A percentile compares a stretch with the other conserved stretches of the same genome.
Evolutionary conservation across 2,113 vertebrate species (phyloP).

Genomic region (Lucifuga dentata): DNA sequence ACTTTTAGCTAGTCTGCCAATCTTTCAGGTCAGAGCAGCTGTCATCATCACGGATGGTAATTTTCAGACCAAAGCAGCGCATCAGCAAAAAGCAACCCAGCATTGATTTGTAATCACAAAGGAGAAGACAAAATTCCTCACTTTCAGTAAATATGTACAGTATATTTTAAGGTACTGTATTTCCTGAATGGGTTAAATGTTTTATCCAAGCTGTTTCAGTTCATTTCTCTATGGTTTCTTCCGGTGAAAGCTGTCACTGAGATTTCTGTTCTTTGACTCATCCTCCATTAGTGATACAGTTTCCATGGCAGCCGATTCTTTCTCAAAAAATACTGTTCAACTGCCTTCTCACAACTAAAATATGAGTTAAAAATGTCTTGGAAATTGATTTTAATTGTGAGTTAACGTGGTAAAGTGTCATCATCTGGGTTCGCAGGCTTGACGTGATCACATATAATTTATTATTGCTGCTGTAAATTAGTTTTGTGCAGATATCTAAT

Average conservation of each 20-base stretch:
- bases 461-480: neutral
- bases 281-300: conserved; percentile 5
- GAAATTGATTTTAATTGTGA: no score
- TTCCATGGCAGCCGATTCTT: conserved; percentile 37
- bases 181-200: neutral
- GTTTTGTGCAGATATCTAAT: neutral
- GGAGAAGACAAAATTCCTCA: neutral
- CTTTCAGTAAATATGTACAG: neutral
- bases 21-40: no score
- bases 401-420: no score
- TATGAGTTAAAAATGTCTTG: no score
- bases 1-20: no score
- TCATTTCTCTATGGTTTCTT: conserved; percentile 8
- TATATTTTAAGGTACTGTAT: neutral
- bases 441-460: neutral
- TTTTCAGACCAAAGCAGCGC: no score
- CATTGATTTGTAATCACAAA: neutral
- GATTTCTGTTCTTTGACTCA: conserved; percentile 4
- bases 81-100: neutral
- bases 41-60: no score
- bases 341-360: neutral
- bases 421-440: neutral
- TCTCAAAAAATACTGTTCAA: conserved; percentile 8
- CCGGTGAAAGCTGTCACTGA: conserved; percentile 6
- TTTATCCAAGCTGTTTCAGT: neutral